Conservation (phyloP, 2,888 invertebrate genomes). For the Tryphoninae sp. region DNA sequence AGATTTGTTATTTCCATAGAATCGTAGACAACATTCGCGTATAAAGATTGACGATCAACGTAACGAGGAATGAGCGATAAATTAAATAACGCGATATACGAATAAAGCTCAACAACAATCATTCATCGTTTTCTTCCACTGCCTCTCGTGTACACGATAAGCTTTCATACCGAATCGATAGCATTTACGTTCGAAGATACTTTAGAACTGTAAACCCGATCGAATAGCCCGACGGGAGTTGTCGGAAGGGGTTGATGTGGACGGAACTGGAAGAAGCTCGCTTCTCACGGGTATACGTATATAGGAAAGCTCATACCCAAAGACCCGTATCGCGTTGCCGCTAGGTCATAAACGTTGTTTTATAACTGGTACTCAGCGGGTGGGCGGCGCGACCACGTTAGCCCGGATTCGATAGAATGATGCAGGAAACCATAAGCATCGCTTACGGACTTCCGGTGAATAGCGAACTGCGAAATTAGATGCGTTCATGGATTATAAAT, state of each 20-base stretch:
- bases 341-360: slow-evolving; percentile 63
- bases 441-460: slow-evolving; percentile 55
- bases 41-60: too few relatives aligned
- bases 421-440: slow-evolving; percentile 65
- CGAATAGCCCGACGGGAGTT: slow-evolving; percentile 7
- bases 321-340: slow-evolving; percentile 55
- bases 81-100: too few relatives aligned
- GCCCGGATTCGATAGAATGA: slow-evolving; percentile 56
- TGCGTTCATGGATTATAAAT: slow-evolving; percentile 24
- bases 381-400: slow-evolving; percentile 27
- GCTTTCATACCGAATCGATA: slow-evolving; percentile 1
- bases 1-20: too few relatives aligned
- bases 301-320: slow-evolving; percentile 25
- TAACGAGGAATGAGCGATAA: too few relatives aligned
- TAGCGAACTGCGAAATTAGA: slow-evolving; percentile 57
- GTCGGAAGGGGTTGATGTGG: slow-evolving; percentile 3
- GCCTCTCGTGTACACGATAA: background rate
- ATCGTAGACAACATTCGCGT: too few relatives aligned
- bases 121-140: background rate
- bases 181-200: slow-evolving; percentile 19
- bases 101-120: too few relatives aligned
- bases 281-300: slow-evolving; percentile 6
- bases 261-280: slow-evolving; percentile 31
- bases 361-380: slow-evolving; percentile 47
- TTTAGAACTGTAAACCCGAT: slow-evolving; percentile 5